Conservation (phyloP, 1,140 invertebrate species). For the Papilio aristodemus region DNA sequence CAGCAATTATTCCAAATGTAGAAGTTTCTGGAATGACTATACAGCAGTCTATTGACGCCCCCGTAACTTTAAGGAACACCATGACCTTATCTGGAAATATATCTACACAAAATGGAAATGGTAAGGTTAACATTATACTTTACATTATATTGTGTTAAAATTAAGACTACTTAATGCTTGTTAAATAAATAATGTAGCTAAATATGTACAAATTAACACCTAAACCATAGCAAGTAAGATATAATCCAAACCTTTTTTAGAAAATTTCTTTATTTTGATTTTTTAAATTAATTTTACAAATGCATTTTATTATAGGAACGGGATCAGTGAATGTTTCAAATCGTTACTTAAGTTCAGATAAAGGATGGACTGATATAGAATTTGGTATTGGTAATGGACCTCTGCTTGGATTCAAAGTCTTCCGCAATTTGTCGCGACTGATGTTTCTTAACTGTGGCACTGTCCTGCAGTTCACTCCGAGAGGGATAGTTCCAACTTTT, state of each 20-base stretch:
- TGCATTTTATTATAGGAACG: slow-evolving; percentile 75
- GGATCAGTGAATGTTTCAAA: slow-evolving; percentile 89
- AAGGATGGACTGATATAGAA: slow-evolving; percentile 91
- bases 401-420: slow-evolving; percentile 86
- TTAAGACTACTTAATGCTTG: too few species aligned
- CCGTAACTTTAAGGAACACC: slow-evolving; percentile 91
- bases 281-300: not conserved
- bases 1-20: slow-evolving; percentile 85
- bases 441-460: slow-evolving; percentile 87
- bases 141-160: too few species aligned
- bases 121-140: slow-evolving; percentile 56
- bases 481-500: slow-evolving; percentile 86
- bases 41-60: slow-evolving; percentile 95
- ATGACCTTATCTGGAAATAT: slow-evolving; percentile 90
- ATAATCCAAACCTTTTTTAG: too few species aligned
- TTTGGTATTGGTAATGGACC: slow-evolving; percentile 90
- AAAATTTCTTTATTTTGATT: too few species aligned
- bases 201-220: too few species aligned
- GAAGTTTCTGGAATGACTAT: slow-evolving; percentile 96
- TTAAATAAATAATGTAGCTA: too few species aligned
- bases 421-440: slow-evolving; percentile 85
- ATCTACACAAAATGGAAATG: slow-evolving; percentile 92
- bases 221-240: too few species aligned
- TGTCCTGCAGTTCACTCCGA: slow-evolving; percentile 85
- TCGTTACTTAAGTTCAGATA: slow-evolving; percentile 88